Evolutionary conservation across 2,797 vertebrate genomes (phyloP), one percentile per base, ranked within the genome.

Genomic region (Rhinogobio ventralis): DNA sequence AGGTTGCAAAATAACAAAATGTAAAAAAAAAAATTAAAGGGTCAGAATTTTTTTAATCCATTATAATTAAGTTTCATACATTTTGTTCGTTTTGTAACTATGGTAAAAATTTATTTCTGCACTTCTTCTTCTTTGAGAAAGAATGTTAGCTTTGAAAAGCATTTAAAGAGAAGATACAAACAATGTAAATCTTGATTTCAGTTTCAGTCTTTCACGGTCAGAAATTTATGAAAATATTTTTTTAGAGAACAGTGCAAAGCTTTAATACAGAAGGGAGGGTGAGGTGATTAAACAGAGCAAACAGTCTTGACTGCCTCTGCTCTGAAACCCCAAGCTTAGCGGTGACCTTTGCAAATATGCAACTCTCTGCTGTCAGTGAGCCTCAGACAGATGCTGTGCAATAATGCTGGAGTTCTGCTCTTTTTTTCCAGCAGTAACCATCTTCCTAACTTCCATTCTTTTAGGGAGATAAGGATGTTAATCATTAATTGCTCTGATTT

Each of bases 291-390:
- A 86, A 77, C 60, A 20, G 36, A 81, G 51, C 77, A 64, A 81
- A 82, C 19, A 78, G 75, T 82, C 68, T 75, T 64, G 67, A 71
- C 80, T 72, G 55, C n/a, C 17, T 79, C 49, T 45, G 81, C 79
- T 78, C 45, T 57, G 42, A 75, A 79, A 82, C 71, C 45, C n/a
- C 51, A 79, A 71, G 80, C 80, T 87, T 86, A 82, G 79, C 7
- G 2, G 20, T 86, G 80, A 85, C 86, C 83, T 83, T 86, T 81
- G 71, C 36, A 77, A 84, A 85, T 69, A 81, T 46, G 55, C 66
- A 49, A 53, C 72, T 79, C 75, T 79, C 68, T 83, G 42, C 42
- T 53, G 72, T 79, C 73, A 20, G 19, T 55, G 77, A 84, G 55
- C 46, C 79, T 57, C 62, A 83, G 79, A 84, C 81, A 86, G 69